Evolutionary conservation across 1,140 invertebrate species (phyloP).

Genomic region (Thalassaphorura encarpata): DNA sequence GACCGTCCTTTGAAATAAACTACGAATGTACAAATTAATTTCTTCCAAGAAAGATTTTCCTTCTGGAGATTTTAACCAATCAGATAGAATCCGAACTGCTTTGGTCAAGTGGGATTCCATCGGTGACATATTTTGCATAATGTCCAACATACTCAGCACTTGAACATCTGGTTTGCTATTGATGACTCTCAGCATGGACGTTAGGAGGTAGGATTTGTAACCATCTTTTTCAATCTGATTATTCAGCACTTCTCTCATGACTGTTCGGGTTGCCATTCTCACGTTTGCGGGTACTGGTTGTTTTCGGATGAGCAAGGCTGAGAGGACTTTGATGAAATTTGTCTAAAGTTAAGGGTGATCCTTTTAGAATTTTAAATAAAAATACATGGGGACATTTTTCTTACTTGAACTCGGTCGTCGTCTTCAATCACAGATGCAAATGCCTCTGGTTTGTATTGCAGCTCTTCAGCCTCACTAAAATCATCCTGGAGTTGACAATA

Average conservation of each 20-base stretch:
- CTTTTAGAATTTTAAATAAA: too few species aligned
- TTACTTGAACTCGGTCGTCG: too few species aligned
- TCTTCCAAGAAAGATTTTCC: background rate
- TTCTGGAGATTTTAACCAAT: background rate
- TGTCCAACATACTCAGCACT: slow-evolving; percentile 2
- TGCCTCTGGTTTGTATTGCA: too few species aligned
- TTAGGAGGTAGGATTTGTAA: slow-evolving; percentile 2
- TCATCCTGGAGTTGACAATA: too few species aligned
- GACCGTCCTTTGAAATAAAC: background rate
- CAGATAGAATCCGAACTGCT: background rate
- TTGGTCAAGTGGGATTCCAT: background rate
- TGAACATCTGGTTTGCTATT: background rate
- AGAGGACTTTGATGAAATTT: slow-evolving; percentile 10
- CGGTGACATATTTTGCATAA: background rate
- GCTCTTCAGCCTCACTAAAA: too few species aligned
- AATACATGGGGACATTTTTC: too few species aligned
- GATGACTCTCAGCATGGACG: slow-evolving; percentile 1
- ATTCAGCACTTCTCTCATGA: slow-evolving; percentile 13
- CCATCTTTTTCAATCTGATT: background rate
- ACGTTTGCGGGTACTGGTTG: background rate
- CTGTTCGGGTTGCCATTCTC: background rate
- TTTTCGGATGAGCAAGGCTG: background rate
- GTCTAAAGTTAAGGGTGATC: slow-evolving; percentile 3
- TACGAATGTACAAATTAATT: background rate
- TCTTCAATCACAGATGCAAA: too few species aligned